Evolutionary conservation across 2,888 invertebrate species (phyloP).

Genomic region (Diadegma fenestrale): DNA sequence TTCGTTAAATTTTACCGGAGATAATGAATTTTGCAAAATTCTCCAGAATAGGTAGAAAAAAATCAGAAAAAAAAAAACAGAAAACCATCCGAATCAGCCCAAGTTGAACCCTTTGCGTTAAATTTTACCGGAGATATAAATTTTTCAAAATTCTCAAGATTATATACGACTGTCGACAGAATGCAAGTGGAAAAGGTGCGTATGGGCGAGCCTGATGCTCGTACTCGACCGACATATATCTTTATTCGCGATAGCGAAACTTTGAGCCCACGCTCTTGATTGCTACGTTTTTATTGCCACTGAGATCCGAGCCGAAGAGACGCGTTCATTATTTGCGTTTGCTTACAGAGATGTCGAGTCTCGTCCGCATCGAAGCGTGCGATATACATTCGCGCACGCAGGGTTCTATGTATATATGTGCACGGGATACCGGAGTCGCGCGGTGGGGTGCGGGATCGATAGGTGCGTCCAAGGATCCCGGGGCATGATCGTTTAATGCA

Average conservation of each 20-base stretch:
- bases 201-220: conserved; percentile 38
- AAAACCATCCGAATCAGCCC: too few relatives aligned
- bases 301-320: not conserved
- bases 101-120: too few relatives aligned
- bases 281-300: not conserved
- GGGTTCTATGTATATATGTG: not conserved
- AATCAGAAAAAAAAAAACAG: too few relatives aligned
- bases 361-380: conserved; percentile 59
- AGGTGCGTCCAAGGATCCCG: conserved; percentile 19
- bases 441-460: not conserved
- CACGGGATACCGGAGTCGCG: not conserved
- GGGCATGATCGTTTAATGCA: conserved; percentile 18
- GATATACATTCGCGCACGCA: not conserved
- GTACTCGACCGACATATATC: not conserved
- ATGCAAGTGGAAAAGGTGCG: conserved; percentile 62
- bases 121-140: too few relatives aligned
- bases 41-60: too few relatives aligned
- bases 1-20: too few relatives aligned
- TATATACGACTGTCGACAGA: conserved; percentile 2
- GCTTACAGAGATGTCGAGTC: conserved; percentile 14
- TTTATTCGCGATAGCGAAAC: not conserved
- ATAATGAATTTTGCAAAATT: too few relatives aligned
- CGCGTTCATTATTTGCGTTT: not conserved
- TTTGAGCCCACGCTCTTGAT: not conserved
- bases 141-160: too few relatives aligned